These are phyloP conservation scores for Siniperca knerii DNA, from an alignment of 2,113 vertebrate species.

Conservation along the genomic window DNA sequence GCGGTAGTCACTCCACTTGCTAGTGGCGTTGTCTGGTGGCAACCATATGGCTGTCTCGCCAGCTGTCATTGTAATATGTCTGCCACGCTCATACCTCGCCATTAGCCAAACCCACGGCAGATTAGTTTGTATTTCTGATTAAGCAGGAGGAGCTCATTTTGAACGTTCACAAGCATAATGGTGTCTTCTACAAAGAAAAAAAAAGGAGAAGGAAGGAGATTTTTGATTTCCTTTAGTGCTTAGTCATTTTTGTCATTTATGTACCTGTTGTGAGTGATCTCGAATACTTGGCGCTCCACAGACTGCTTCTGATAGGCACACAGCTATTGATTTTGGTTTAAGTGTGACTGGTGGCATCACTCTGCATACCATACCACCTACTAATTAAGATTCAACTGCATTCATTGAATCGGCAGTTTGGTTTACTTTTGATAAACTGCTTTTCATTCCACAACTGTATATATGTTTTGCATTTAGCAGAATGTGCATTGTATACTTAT, in stretches of 20 bases:
- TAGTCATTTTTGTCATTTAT: not conserved
- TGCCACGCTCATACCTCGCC: conserved; percentile 13
- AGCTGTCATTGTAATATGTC: conserved; percentile 45
- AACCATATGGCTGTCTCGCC: conserved; percentile 68
- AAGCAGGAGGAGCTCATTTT: conserved; percentile 1
- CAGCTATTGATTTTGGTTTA: conserved; percentile 5
- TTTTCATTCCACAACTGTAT: not conserved
- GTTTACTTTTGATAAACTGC: not conserved
- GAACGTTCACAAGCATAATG: not conserved
- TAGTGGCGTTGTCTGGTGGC: conserved; percentile 28
- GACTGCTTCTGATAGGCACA: not conserved
- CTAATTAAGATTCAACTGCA: not conserved
- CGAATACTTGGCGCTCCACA: not conserved
- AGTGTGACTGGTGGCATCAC: conserved; percentile 8
- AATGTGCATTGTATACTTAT: not conserved
- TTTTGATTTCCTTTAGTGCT: not conserved
- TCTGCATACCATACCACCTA: not conserved
- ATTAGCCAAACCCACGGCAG: conserved; percentile 8
- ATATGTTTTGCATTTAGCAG: not conserved
- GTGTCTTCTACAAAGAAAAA: not conserved
- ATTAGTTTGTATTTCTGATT: conserved; percentile 12
- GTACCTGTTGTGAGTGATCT: not conserved
- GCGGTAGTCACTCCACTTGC: conserved; percentile 44
- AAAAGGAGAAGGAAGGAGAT: not conserved
- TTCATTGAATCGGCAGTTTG: not conserved